Evolutionary conservation across 2,888 invertebrate species (phyloP).

Genomic region (Miltochrista miniata): DNA sequence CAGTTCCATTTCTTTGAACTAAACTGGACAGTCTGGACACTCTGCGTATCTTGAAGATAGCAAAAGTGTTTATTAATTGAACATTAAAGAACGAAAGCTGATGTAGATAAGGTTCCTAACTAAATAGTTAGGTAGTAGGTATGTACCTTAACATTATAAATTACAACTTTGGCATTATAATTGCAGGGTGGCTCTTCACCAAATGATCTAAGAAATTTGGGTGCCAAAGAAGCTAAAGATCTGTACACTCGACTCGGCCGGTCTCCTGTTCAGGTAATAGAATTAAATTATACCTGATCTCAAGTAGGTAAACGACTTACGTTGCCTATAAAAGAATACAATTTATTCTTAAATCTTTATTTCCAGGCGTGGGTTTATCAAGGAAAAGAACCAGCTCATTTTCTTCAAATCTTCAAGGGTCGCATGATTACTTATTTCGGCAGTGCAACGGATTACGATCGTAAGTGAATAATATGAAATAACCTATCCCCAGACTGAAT

Average conservation of each 20-base stretch:
- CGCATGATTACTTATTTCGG: conserved; percentile 90
- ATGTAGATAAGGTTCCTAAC: no score
- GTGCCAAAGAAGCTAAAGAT: conserved; percentile 84
- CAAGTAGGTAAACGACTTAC: not conserved
- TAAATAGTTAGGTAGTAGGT: no score
- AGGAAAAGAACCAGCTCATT: conserved; percentile 95
- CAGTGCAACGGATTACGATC: conserved; percentile 85
- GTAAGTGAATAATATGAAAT: conserved; percentile 65
- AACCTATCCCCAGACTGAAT: no score
- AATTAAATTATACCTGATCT: not conserved
- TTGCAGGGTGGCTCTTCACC: conserved; percentile 89
- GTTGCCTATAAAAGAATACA: not conserved
- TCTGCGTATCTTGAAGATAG: no score
- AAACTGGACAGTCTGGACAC: no score
- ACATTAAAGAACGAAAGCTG: no score
- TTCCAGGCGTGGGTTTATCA: conserved; percentile 90
- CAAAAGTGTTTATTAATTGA: no score
- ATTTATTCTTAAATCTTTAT: not conserved
- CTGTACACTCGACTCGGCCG: conserved; percentile 77
- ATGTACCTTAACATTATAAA: no score
- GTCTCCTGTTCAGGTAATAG: conserved; percentile 76
- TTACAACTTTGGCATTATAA: no score
- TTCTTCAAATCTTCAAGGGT: conserved; percentile 94
- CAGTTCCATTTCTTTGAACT: no score
- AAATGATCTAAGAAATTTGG: conserved; percentile 89